Conservation (phyloP, 1,140 invertebrate genomes). For the Stegodyphus dumicola region DNA sequence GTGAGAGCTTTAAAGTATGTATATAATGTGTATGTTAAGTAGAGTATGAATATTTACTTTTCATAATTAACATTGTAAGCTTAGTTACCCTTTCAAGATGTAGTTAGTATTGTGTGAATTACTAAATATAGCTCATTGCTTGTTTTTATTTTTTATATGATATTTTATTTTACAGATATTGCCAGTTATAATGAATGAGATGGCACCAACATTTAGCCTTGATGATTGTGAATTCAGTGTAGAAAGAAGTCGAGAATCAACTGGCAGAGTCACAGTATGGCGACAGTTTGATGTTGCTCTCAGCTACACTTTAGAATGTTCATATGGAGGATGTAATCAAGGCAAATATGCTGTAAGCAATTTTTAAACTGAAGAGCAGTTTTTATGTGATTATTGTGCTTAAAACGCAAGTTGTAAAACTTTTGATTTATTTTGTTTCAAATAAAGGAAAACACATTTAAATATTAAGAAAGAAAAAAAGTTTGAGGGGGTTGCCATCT, state of each 20-base stretch:
- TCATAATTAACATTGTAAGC: too few relatives aligned
- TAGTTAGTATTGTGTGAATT: too few relatives aligned
- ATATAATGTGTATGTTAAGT: too few relatives aligned
- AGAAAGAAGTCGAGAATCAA: slow-evolving; percentile 82
- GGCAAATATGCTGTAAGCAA: slow-evolving; percentile 72
- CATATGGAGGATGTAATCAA: slow-evolving; percentile 86
- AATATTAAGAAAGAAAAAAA: too few relatives aligned
- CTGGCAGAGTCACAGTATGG: slow-evolving; percentile 87
- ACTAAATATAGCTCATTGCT: too few relatives aligned
- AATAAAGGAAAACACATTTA: too few relatives aligned
- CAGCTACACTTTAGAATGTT: slow-evolving; percentile 89
- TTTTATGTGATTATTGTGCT: too few relatives aligned
- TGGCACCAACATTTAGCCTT: slow-evolving; percentile 78
- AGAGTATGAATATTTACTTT: too few relatives aligned
- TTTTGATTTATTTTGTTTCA: too few relatives aligned
- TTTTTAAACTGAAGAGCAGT: neutral
- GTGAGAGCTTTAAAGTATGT: slow-evolving; percentile 68
- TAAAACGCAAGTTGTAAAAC: too few relatives aligned
- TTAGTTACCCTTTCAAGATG: too few relatives aligned
- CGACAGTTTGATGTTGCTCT: slow-evolving; percentile 80
- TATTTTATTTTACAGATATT: slow-evolving; percentile 65
- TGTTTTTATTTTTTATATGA: neutral
- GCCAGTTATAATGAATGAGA: slow-evolving; percentile 77
- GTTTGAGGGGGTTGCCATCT: too few relatives aligned
- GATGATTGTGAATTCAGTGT: slow-evolving; percentile 83